Evolutionary conservation across 2,113 vertebrate species (phyloP), one percentile per base, ranked within the genome.

Genomic region (Tupaia tana): DNA sequence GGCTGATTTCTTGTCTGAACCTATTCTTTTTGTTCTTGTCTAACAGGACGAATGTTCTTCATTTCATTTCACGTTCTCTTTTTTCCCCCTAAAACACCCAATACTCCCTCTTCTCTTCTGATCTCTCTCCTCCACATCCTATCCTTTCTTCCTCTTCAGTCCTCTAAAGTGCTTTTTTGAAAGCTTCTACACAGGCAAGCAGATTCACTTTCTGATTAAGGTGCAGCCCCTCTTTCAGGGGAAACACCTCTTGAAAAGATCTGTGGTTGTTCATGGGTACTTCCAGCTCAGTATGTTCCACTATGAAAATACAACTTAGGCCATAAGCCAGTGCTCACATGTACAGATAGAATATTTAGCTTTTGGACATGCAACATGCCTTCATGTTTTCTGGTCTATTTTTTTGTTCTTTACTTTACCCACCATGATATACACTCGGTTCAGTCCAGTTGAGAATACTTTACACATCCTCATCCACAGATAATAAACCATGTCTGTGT

Each of bases 31-130:
- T 91, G 61, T 82, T 66, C 74, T 69, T 54, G 12, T 78, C 43
- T 54, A 31, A 71, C 19, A 13, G 16, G 12, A 59, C 59, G 19
- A 63, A 86, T 0, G 6, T 89, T 83, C 14, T 77, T 43, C 20
- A 88, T 93, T 77, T 79, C 64, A 71, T 85, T 91, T 95, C 70
- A 27, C 31, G 83, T 91, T 77, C 79, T 77, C 79, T 82, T 29
- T 34, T 58, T 77, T 74, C 15, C n/a, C 70, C 63, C 15, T 66
- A 66, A 58, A 59, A 83, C 9, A 77, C 12, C 61, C 67, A 67
- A 63, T 14, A 70, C 63, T 52, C 0, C 11, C 27, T 74, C 29
- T 70, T 89, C 58, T 29, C 1, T 25, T 73, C 74, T 75, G 7
- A 73, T 83, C 13, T 25, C 59, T 43, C 84, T 75, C 81, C 34